These are phyloP conservation scores for Nycticryphes semicollaris DNA, from an alignment of 2,113 vertebrate genomes.

Conservation along the genomic window DNA sequence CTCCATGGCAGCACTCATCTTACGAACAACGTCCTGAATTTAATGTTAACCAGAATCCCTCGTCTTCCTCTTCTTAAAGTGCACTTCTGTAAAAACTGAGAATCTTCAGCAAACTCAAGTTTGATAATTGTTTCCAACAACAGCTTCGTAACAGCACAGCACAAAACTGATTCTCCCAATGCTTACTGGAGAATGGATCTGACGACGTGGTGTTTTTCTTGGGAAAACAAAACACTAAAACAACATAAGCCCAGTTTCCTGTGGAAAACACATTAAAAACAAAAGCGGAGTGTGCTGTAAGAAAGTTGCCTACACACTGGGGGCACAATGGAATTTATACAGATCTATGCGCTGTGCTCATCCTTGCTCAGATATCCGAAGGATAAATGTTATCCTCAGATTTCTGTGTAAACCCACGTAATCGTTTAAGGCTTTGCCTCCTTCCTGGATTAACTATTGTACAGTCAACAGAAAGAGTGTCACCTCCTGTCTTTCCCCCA, in stretches of 20 bases:
- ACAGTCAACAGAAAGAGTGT: conserved; percentile 32
- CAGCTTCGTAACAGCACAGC: conserved; percentile 4
- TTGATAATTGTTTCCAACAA: conserved; percentile 4
- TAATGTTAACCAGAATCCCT: not conserved
- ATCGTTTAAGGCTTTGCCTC: conserved; percentile 67
- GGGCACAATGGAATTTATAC: conserved; percentile 31
- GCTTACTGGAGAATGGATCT: conserved; percentile 8
- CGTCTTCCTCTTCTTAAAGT: conserved; percentile 48
- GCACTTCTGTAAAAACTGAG: conserved; percentile 61
- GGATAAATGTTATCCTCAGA: conserved; percentile 69
- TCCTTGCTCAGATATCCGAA: conserved; percentile 39
- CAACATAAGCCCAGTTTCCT: conserved; percentile 30
- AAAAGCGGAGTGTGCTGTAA: not conserved
- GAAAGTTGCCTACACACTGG: conserved; percentile 1
- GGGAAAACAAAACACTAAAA: not conserved
- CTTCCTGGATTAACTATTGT: conserved; percentile 48
- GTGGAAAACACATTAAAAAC: conserved; percentile 29
- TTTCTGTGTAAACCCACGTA: conserved; percentile 54
- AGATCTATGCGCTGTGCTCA: conserved; percentile 7
- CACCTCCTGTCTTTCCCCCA: not conserved
- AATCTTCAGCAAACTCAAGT: not conserved
- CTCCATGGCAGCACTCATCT: not conserved
- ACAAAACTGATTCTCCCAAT: conserved; percentile 21
- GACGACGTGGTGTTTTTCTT: conserved; percentile 47
- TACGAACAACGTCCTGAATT: not conserved